Conservation (phyloP, 2,888 invertebrate species). For the Anoplius nigerrimus region DNA sequence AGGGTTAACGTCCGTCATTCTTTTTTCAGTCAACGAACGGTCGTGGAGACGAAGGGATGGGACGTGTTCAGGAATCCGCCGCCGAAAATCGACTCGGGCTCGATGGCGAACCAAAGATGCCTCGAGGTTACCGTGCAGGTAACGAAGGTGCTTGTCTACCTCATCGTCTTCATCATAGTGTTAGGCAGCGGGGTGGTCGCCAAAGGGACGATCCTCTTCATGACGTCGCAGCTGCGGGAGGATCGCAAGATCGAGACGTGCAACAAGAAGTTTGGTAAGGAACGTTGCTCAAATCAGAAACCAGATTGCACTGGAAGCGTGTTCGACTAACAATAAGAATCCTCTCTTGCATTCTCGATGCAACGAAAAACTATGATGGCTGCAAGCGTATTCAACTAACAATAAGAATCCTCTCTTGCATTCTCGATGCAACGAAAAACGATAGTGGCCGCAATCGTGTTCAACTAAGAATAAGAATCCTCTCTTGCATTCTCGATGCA, state of each 20-base stretch:
- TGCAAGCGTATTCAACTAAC: background rate
- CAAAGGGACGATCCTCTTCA: constrained; percentile 92
- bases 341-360: too few relatives aligned
- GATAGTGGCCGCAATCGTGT: too few relatives aligned
- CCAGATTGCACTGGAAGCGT: background rate
- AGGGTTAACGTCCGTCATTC: background rate
- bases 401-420: too few relatives aligned
- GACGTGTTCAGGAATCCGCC: constrained; percentile 97
- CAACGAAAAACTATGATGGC: too few relatives aligned
- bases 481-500: background rate
- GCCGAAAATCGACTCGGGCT: constrained; percentile 90
- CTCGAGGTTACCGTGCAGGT: constrained; percentile 89
- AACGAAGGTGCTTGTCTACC: constrained; percentile 89
- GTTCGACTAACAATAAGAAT: background rate
- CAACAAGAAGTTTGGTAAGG: constrained; percentile 88
- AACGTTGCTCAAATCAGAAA: too few relatives aligned
- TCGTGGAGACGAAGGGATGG: constrained; percentile 95
- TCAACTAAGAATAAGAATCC: too few relatives aligned
- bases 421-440: too few relatives aligned
- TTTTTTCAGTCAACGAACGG: constrained; percentile 83
- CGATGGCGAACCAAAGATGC: constrained; percentile 91
- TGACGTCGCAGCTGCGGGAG: constrained; percentile 91
- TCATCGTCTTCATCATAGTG: constrained; percentile 90
- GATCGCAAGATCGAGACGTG: constrained; percentile 87
- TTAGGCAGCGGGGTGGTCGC: constrained; percentile 90